Evolutionary conservation across 2,113 vertebrate genomes (phyloP), one percentile per base, ranked within the genome.

Genomic region (Peromyscus californicus): DNA sequence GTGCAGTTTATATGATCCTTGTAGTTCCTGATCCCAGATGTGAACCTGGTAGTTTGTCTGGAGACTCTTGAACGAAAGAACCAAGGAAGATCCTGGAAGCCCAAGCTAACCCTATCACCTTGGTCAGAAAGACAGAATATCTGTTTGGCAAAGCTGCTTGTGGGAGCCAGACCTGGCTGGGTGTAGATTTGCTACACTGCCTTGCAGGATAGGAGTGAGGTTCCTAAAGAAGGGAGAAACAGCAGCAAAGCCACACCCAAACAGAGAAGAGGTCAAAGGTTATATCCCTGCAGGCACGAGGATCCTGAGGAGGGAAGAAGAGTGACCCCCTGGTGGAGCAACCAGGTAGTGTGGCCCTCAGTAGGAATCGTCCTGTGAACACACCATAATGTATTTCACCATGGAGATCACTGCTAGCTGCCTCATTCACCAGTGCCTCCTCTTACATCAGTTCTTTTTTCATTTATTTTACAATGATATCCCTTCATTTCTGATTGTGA

Each of bases 401-500:
- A 22, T 61, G 5, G 36, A 83, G 36, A 12, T 26, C 6, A 29
- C 72, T 80, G 51, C 45, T 16, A 31, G 39, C 22, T 91, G 94
- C 70, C 48, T 51, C 93, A 69, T 70, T 36, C 26, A 42, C 63
- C 54, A 31, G 74, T 65, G 48, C 70, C 48, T 79, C 87, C 74
- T 72, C 39, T 79, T 85, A 96, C 63, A 75, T 78, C 31, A 82
- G 31, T 67, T 67, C 48, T 33, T 79, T 97, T 93, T 54, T 7
- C 21, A 93, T 72, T 84, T 48, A 51, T 63, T 75, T 95, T 85
- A 33, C 8, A 61, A 61, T 67, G 54, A 57, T 51, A 93, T 79
- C 57, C 63, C 45, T 84, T 78, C 54, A 36, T 12, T 94, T 91
- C 61, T 39, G 33, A 79, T 59, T 87, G 3, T 48, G 82, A 96